These are phyloP conservation scores for Eueides isabella DNA, from an alignment of 1,140 invertebrate species.

Conservation along the genomic window DNA sequence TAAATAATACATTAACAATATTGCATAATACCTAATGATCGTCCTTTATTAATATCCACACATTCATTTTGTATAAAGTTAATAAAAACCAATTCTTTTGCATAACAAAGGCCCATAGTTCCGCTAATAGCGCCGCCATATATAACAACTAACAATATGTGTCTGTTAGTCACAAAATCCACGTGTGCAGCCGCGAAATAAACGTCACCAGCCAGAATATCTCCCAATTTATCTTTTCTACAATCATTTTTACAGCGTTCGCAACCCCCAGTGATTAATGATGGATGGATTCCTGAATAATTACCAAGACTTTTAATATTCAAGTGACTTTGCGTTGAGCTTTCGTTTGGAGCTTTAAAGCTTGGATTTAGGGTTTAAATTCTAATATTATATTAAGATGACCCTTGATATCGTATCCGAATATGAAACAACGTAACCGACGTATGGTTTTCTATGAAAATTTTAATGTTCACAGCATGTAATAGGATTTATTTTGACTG, in stretches of 20 bases:
- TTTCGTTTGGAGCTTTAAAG: conserved; percentile 48
- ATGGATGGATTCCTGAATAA: conserved; percentile 82
- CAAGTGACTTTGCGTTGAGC: conserved; percentile 64
- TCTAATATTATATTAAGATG: conserved; percentile 56
- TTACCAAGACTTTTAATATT: conserved; percentile 83
- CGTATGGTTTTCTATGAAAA: neutral
- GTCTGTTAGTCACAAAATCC: conserved; percentile 52
- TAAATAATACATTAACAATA: conserved; percentile 4
- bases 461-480: neutral
- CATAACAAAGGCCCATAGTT: neutral
- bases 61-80: neutral
- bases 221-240: conserved; percentile 79
- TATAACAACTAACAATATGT: conserved; percentile 58
- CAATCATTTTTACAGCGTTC: conserved; percentile 80
- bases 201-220: conserved; percentile 63
- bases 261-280: conserved; percentile 79
- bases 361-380: conserved; percentile 50
- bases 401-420: conserved; percentile 62
- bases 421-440: conserved; percentile 47
- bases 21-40: neutral
- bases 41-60: neutral
- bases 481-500: conserved; percentile 44
- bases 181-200: conserved; percentile 67
- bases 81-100: conserved; percentile 6
- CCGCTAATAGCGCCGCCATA: conserved; percentile 43